Evolutionary conservation across 2,888 invertebrate species (phyloP).

Genomic region (Campopleginae sp.): DNA sequence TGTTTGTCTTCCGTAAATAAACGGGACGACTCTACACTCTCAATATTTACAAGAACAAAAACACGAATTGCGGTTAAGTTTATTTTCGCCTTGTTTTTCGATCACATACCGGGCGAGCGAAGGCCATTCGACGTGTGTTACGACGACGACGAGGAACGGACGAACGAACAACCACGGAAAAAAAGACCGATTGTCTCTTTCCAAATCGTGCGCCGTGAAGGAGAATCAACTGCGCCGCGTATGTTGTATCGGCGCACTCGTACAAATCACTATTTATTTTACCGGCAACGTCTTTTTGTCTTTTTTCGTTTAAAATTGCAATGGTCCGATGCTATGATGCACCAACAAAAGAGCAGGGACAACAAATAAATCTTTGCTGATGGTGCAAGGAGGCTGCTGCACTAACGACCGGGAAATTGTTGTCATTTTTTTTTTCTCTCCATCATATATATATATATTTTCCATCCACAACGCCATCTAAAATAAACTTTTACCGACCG

Average conservation of each 20-base stretch:
- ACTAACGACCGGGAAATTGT: constrained; percentile 44
- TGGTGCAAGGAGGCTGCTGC: constrained; percentile 51
- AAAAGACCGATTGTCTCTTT: constrained; percentile 38
- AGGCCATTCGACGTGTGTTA: constrained; percentile 53
- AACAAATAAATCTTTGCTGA: constrained; percentile 36
- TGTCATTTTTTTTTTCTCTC: constrained; percentile 18
- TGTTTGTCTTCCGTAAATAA: constrained; percentile 28
- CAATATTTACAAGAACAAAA: background rate
- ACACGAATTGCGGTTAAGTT: background rate
- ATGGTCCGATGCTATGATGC: constrained; percentile 27
- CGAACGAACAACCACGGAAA: background rate
- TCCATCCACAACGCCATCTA: background rate
- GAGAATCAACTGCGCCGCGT: constrained; percentile 31
- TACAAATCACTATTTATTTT: constrained; percentile 11
- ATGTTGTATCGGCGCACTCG: constrained; percentile 30
- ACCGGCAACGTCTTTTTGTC: constrained; percentile 11
- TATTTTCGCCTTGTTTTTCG: constrained; percentile 11
- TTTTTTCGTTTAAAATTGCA: background rate
- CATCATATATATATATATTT: background rate
- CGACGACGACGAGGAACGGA: constrained; percentile 17
- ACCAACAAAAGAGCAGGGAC: constrained; percentile 40
- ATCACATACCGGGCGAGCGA: constrained; percentile 53
- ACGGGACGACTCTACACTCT: background rate
- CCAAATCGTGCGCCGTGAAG: constrained; percentile 38
- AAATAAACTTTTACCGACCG: background rate